phyloP scores from a whole-genome alignment of 2,888 invertebrate species.

The Agonopterix subpropinquella region DNA sequence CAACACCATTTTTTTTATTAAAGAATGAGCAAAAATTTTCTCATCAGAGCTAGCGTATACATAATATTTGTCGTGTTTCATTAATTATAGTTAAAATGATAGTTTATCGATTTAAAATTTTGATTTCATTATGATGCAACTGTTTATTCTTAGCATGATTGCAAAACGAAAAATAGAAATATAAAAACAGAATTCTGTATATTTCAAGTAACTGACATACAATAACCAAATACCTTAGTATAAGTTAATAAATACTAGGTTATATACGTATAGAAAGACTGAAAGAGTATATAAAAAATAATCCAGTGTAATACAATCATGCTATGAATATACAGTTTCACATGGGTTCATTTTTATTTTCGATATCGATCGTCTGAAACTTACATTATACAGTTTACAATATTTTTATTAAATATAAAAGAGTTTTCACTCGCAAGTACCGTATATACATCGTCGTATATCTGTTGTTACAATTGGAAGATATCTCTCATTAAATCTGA shows the following conservation, averaged over 20 bases:
- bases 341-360: constrained; percentile 16
- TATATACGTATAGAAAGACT: not conserved
- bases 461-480: constrained; percentile 68
- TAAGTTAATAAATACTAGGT: not conserved
- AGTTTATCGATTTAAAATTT: constrained; percentile 67
- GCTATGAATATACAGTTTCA: constrained; percentile 15
- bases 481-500: constrained; percentile 55
- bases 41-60: constrained; percentile 85
- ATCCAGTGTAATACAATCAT: constrained; percentile 6
- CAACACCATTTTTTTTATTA: constrained; percentile 66
- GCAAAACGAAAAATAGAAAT: not conserved
- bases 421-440: constrained; percentile 62
- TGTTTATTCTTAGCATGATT: constrained; percentile 28
- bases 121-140: constrained; percentile 40
- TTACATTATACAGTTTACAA: constrained; percentile 67
- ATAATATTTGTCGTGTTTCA: constrained; percentile 80
- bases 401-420: constrained; percentile 71
- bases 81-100: constrained; percentile 77
- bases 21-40: constrained; percentile 78
- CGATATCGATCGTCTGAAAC: constrained; percentile 58
- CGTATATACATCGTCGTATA: constrained; percentile 73
- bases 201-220: not conserved
- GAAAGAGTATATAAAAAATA: too few species aligned
- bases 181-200: not conserved
- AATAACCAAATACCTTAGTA: not conserved